These are phyloP conservation scores for Bos indicus DNA, from an alignment of 2,113 vertebrate species.

Conservation along the genomic window DNA sequence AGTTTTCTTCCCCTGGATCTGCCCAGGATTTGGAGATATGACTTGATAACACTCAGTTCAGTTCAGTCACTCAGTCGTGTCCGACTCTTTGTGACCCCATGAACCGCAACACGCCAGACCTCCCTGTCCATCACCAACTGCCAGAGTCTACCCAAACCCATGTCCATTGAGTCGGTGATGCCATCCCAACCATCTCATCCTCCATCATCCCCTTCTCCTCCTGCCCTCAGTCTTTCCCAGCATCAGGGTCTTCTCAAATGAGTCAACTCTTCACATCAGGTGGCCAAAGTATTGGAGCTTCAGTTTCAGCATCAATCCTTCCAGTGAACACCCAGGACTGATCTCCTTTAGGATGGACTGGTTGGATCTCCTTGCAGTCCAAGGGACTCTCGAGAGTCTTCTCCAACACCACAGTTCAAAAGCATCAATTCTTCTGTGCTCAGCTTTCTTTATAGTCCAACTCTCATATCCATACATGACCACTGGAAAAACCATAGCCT, in stretches of 20 bases:
- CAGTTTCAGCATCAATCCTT: background rate
- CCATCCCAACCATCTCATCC: background rate
- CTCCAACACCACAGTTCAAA: background rate
- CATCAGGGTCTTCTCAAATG: background rate
- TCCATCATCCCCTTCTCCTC: background rate
- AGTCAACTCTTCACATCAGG: background rate
- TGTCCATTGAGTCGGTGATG: background rate
- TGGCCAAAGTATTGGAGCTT: background rate
- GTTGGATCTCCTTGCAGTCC: background rate
- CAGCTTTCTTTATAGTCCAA: background rate
- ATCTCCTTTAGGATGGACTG: background rate
- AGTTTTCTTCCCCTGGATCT: background rate
- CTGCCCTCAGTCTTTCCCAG: background rate
- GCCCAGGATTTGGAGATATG: background rate
- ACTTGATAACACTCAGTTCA: background rate
- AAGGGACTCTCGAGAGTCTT: background rate
- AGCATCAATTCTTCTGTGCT: accelerated
- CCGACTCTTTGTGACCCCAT: background rate
- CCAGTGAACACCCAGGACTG: background rate
- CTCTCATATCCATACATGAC: background rate
- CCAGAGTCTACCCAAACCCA: background rate
- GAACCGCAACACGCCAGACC: background rate
- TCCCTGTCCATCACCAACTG: background rate
- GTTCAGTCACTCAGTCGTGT: background rate
- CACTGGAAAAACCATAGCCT: background rate